Evolutionary conservation across 2,797 vertebrate species (phyloP).

Genomic region (Megalops cyprinoides): DNA sequence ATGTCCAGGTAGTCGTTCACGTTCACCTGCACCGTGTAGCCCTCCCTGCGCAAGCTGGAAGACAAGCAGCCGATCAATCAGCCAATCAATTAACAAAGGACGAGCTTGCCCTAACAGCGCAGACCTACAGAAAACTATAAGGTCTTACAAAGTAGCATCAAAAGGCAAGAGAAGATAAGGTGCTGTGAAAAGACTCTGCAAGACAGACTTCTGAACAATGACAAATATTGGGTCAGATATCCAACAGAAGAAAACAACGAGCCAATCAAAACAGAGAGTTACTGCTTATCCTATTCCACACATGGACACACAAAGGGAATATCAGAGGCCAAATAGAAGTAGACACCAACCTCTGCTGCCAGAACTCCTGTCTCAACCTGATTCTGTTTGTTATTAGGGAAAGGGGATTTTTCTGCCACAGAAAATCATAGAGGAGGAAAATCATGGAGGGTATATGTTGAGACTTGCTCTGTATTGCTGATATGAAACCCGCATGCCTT

Average conservation of each 20-base stretch:
- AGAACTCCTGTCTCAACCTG: background rate
- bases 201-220: background rate
- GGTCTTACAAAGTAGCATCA: too few species aligned
- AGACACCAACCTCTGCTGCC: background rate
- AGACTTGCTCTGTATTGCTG: background rate
- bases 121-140: too few species aligned
- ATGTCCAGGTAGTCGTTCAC: conserved; percentile 95
- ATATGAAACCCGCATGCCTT: background rate
- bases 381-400: background rate
- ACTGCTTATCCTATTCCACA: background rate
- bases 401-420: background rate
- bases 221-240: background rate
- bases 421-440: background rate
- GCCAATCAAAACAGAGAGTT: background rate
- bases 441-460: background rate
- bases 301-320: background rate
- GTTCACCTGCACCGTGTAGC: conserved; percentile 90
- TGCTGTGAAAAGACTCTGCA: background rate
- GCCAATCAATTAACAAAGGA: background rate
- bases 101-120: background rate
- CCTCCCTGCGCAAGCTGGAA: conserved; percentile 82
- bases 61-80: background rate
- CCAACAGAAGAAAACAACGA: background rate
- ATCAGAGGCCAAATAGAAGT: background rate
- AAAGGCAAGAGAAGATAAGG: background rate